Conservation (phyloP, 2,113 vertebrate genomes). For the Cyphomyrus discorhynchus region DNA sequence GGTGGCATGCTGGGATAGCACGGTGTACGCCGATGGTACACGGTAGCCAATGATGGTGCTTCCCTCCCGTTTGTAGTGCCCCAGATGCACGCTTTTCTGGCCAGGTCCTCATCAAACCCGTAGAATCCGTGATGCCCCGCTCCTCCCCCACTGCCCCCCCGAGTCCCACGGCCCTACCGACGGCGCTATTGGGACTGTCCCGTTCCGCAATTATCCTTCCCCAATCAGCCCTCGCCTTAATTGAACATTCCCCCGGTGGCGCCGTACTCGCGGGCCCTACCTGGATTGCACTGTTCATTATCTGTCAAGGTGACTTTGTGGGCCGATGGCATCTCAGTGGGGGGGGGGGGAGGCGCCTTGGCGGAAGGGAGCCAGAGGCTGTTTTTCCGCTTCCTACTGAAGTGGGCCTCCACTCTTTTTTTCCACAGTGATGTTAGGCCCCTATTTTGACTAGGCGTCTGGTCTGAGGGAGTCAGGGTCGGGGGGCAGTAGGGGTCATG, state of each 20-base stretch:
- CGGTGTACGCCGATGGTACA: neutral
- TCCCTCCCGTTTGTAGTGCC: neutral
- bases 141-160: neutral
- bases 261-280: conserved; percentile 53
- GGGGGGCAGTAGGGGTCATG: conserved; percentile 55
- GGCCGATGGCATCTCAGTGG: conserved; percentile 38
- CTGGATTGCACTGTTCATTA: conserved; percentile 66
- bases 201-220: conserved; percentile 61
- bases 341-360: neutral
- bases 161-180: neutral
- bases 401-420: conserved; percentile 59
- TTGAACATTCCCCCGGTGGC: conserved; percentile 62
- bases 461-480: conserved; percentile 55
- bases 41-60: neutral
- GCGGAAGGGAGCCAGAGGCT: conserved; percentile 33
- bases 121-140: neutral
- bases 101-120: neutral
- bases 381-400: conserved; percentile 21
- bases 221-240: conserved; percentile 71
- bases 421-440: conserved; percentile 64
- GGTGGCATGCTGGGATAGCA: neutral
- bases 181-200: neutral
- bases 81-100: neutral
- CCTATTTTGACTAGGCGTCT: conserved; percentile 75
- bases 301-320: conserved; percentile 72